These are phyloP conservation scores for Gobionotothen gibberifrons DNA, from an alignment of 2,797 vertebrate species.

Conservation along the genomic window DNA sequence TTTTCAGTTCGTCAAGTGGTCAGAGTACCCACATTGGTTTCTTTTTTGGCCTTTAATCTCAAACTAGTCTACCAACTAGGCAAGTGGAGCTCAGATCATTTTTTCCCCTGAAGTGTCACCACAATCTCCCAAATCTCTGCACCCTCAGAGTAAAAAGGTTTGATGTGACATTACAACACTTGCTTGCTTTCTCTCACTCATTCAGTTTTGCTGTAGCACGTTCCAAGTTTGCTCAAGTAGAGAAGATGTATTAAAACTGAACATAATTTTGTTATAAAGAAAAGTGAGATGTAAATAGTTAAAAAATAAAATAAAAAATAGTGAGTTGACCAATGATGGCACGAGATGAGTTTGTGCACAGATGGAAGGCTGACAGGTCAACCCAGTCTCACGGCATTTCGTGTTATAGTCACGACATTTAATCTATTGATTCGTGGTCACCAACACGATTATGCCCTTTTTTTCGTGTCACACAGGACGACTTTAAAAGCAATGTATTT, in stretches of 20 bases:
- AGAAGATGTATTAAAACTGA: background rate
- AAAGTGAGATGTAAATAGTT: background rate
- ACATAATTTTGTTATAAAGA: background rate
- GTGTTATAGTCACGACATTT: no score
- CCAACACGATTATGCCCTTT: no score
- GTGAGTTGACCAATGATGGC: no score
- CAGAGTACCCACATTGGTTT: constrained; percentile 13
- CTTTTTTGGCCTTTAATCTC: constrained; percentile 44
- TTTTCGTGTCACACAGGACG: no score
- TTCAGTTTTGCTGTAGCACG: background rate
- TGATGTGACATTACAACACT: constrained; percentile 27
- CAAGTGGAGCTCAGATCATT: constrained; percentile 37
- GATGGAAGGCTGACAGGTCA: no score
- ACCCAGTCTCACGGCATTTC: no score
- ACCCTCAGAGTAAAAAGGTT: constrained; percentile 33
- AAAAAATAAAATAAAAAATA: no score
- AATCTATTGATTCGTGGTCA: no score
- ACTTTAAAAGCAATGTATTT: no score
- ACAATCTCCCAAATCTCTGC: constrained; percentile 30
- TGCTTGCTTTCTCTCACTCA: background rate
- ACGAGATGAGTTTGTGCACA: no score
- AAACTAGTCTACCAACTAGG: constrained; percentile 9
- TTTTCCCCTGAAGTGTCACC: constrained; percentile 21
- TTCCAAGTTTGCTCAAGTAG: constrained; percentile 2
- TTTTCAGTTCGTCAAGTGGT: constrained; percentile 14